phyloP scores from a whole-genome alignment of 2,797 vertebrate species.

The Oreochromis grahami region DNA sequence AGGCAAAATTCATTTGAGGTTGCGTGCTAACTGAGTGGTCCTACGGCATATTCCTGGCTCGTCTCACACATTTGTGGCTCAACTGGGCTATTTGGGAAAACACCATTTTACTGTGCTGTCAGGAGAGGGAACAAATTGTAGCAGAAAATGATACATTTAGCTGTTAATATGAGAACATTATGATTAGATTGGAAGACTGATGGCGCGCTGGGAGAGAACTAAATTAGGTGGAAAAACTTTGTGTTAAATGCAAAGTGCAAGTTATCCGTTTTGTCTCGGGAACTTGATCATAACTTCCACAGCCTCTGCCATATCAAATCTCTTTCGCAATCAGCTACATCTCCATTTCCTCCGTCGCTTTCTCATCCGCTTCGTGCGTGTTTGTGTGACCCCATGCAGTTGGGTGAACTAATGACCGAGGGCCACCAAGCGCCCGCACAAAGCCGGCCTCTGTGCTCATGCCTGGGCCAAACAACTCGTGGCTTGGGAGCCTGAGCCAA shows the following conservation, averaged over 20 bases:
- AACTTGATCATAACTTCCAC: not conserved
- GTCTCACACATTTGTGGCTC: constrained; percentile 7
- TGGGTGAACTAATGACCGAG: constrained; percentile 69
- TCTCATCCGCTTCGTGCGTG: constrained; percentile 1
- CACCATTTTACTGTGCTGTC: not conserved
- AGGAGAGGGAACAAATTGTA: not conserved
- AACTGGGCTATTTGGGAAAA: constrained; percentile 11
- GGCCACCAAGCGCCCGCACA: constrained; percentile 50
- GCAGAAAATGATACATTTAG: constrained; percentile 23
- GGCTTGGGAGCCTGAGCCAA: constrained; percentile 38
- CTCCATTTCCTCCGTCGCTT: not conserved
- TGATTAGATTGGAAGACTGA: constrained; percentile 33
- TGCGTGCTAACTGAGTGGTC: not conserved
- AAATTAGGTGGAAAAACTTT: constrained; percentile 43
- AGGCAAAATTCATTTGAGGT: constrained; percentile 8
- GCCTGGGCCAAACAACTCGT: constrained; percentile 61
- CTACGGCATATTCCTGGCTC: constrained; percentile 5
- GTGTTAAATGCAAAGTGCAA: constrained; percentile 33
- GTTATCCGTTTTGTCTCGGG: constrained; percentile 28
- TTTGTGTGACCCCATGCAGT: constrained; percentile 34
- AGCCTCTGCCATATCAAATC: constrained; percentile 5
- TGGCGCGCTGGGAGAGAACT: not conserved
- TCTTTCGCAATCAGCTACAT: constrained; percentile 26
- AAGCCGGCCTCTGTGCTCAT: constrained; percentile 61
- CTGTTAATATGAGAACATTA: constrained; percentile 35